Evolutionary conservation across 2,888 invertebrate genomes (phyloP), one percentile per base, ranked within the genome.

Genomic region (Brachyopa scutellaris): DNA sequence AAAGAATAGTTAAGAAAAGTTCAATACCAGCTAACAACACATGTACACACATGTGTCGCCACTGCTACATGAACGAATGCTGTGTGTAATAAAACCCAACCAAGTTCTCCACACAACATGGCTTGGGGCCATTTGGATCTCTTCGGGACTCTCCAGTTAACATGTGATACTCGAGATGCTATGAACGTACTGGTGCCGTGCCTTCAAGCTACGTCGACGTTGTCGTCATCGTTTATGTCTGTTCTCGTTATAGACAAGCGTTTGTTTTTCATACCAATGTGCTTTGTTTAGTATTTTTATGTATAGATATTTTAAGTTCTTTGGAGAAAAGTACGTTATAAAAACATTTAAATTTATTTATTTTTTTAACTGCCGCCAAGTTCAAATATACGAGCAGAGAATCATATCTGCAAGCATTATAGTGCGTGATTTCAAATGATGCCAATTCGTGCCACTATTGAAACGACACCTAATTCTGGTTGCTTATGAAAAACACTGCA

Each of bases 91-190:
- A 70, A 70, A 82, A 70, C 19, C n/a, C 66, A 64, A 38, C 53
- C 70, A 72, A 77, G 64, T 77, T 82, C 70, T 70, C 66, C 59
- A 64, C 59, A 64, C 69, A 80, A 82, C 73, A 86, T 86, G 80
- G 85, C 85, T 85, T 84, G 67, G 72, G 85, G 85, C 85, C 79
- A 86, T 85, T 85, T 86, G 85, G 84, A 84, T 85, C 85, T 85
- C 84, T 85, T 84, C 55, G 59, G 73, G 70, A 79, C 84, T 84
- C 85, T 83, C 85, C 85, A 86, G 85, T 86, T 85, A 85, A 85
- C 84, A 86, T 86, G 86, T 85, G 86, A 85, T 85, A 85, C 84
- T 85, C 86, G 84, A 85, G 84, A 84, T 79, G 79, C 79, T 64
- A 85, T 85, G 85, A 85, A 82, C 85, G 83, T 85, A 84, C 83